phyloP scores from a whole-genome alignment of 2,888 invertebrate species.

The Stomorhina lunata region DNA sequence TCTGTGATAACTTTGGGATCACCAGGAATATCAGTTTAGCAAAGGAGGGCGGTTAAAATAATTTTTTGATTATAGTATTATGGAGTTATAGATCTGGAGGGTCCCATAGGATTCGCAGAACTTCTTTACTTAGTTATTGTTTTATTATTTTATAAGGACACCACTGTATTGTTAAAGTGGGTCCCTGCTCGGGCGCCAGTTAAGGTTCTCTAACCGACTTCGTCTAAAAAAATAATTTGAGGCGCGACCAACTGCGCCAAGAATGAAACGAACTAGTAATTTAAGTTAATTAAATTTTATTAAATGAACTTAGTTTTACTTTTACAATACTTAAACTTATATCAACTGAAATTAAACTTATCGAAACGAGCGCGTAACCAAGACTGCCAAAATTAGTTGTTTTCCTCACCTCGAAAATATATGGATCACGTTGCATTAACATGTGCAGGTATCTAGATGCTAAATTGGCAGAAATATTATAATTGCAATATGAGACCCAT shows the following conservation, averaged over 20 bases:
- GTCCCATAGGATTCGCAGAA: background rate
- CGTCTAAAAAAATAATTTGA: background rate
- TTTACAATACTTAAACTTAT: too few relatives aligned
- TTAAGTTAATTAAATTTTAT: too few relatives aligned
- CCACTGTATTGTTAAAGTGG: background rate
- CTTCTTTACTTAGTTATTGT: background rate
- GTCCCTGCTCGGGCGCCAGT: constrained; percentile 10
- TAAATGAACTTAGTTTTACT: too few relatives aligned
- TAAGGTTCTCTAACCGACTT: background rate
- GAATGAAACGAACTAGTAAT: too few relatives aligned
- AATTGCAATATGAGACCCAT: too few relatives aligned
- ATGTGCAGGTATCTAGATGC: too few relatives aligned
- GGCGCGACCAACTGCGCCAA: background rate
- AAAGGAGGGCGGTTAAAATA: background rate
- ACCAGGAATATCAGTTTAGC: background rate
- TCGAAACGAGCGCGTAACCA: too few relatives aligned
- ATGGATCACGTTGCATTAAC: too few relatives aligned
- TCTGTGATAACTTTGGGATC: background rate
- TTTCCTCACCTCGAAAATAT: too few relatives aligned
- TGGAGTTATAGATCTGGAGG: background rate
- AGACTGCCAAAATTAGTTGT: too few relatives aligned
- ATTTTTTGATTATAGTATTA: background rate
- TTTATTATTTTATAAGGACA: background rate
- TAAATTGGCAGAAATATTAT: too few relatives aligned
- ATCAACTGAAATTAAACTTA: too few relatives aligned